Evolutionary conservation across 2,797 vertebrate genomes (phyloP), one percentile per base, ranked within the genome.

Genomic region (Gadopsis marmoratus): DNA sequence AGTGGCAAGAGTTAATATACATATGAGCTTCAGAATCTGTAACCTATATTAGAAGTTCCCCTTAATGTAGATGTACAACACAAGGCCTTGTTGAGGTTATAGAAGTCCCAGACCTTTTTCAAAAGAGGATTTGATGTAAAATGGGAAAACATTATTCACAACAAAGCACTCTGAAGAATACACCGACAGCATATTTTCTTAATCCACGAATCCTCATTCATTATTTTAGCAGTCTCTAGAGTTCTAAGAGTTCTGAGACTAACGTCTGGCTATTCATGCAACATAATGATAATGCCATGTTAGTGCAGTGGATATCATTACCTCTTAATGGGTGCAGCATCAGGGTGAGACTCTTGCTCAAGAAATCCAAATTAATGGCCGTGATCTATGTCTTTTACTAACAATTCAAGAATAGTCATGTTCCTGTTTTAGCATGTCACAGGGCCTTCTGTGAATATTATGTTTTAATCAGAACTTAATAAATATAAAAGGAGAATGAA

Each of bases 231-330:
- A 26, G 62, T 78, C 68, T 51, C 56, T 66, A 64, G 23, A 37
- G 61, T 59, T 65, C 35, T 50, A 4, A 76, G 74, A 81, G 72
- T 68, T 81, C 61, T 26, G 59, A 78, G 55, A 74, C 37, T 7
- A 74, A 74, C 1, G 26, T 63, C 69, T 78, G 56, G 39, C 70
- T 45, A 67, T 76, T 84, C 82, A 80, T 78, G 73, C 55, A 68
- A 71, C 70, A 86, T 82, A 85, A 91, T 86, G 75, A 87, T 74
- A 50, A 85, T 77, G 59, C 76, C 68, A 58, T 88, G 84, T 81
- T 65, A 56, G 48, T 41, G 76, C 64, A 53, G 51, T 62, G 59
- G 84, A 77, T 80, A 85, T 90, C 81, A 87, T 87, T 81, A 83
- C 45, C 39, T 39, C 41, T 81, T 69, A 88, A 85, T 47, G 63